Conservation (phyloP, 2,797 vertebrate genomes). For the Peromyscus aztecus region DNA sequence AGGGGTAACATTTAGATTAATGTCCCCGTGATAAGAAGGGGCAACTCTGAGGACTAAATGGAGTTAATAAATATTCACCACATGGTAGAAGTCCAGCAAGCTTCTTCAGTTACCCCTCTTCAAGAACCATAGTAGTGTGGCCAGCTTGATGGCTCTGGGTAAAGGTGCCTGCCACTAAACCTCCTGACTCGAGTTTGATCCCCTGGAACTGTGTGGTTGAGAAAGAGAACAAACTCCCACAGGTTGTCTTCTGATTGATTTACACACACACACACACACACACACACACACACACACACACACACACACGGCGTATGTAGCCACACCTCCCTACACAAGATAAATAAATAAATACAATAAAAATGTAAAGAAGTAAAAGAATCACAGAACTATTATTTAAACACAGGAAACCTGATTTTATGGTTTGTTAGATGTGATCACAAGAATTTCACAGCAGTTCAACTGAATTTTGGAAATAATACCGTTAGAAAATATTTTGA, state of each 20-base stretch:
- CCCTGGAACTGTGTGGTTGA: background rate
- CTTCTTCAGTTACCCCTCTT: background rate
- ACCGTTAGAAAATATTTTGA: background rate
- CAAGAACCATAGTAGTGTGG: background rate
- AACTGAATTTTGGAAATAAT: constrained; percentile 4
- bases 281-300: too few relatives aligned
- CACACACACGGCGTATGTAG: fast-evolving
- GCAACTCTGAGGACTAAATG: background rate
- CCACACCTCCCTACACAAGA: background rate
- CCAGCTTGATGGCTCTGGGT: background rate
- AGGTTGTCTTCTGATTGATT: background rate
- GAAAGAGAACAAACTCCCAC: background rate
- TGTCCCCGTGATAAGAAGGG: background rate
- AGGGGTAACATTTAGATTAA: constrained; percentile 27
- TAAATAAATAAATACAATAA: background rate
- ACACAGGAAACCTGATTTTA: background rate
- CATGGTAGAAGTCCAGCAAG: background rate
- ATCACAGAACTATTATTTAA: constrained; percentile 4
- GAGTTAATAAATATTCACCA: background rate
- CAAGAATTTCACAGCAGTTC: constrained; percentile 15
- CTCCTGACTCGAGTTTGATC: background rate
- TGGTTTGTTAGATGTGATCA: background rate
- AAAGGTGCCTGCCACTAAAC: background rate
- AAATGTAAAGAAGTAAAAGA: background rate
- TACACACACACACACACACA: background rate